A percentile compares a stretch with the other conserved stretches of the same genome.
Conservation (phyloP, 2,797 vertebrate genomes). For the Alosa sapidissima region DNA sequence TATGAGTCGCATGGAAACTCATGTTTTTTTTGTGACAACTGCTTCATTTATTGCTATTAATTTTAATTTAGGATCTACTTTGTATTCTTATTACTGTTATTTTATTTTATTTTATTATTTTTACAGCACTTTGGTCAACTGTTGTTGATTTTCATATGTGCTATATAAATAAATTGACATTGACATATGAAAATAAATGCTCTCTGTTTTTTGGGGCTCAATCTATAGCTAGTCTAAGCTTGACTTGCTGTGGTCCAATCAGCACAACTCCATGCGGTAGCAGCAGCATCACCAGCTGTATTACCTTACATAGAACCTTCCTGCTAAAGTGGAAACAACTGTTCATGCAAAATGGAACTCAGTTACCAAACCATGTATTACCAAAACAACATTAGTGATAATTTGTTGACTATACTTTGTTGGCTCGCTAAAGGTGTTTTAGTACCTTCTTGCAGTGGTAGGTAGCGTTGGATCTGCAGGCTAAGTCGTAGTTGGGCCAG, state of each 20-base stretch:
- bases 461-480: slow-evolving; percentile 88
- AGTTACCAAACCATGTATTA: neutral
- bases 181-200: neutral
- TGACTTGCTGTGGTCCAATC: slow-evolving; percentile 1
- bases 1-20: neutral
- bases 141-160: too few relatives aligned
- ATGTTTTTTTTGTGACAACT: neutral
- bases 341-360: neutral
- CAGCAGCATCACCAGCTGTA: neutral
- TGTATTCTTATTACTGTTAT: too few relatives aligned
- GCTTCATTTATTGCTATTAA: too few relatives aligned
- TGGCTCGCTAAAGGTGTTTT: neutral
- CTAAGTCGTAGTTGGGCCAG: slow-evolving; percentile 89
- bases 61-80: too few relatives aligned
- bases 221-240: neutral
- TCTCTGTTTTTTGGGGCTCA: neutral
- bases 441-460: slow-evolving; percentile 90
- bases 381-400: neutral
- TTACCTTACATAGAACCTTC: neutral
- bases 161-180: too few relatives aligned
- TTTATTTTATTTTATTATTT: too few relatives aligned
- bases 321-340: neutral
- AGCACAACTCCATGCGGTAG: neutral
- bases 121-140: too few relatives aligned
- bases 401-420: neutral